Evolutionary conservation across 2,888 invertebrate genomes (phyloP), one percentile per base, ranked within the genome.

Genomic region (Hemicrepidius hirtus): DNA sequence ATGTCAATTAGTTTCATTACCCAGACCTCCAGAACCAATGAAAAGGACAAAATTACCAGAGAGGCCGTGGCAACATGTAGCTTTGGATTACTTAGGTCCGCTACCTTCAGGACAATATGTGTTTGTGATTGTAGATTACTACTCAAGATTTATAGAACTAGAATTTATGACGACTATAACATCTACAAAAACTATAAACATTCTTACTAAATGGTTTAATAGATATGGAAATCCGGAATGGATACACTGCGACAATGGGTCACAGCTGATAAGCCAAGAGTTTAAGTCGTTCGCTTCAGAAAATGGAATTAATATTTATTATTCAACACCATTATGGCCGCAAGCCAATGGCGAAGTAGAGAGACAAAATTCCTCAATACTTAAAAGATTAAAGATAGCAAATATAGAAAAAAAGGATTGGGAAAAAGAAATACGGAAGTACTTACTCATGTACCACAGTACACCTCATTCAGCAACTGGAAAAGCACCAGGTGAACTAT

Each of bases 381-480:
- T 76, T 18, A 76, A 75, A 63, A 62, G 71, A 59, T 16, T 75
- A 1, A 72, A 73, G 60, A 76, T 76, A 68, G 75, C 53, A 68
- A 67, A n/a, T 28, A 16, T 16, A n/a, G 20, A n/a, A 59, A 50
- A 57, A 64, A 13, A 70, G 44, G 77, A 59, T 80, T 77, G 24
- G 78, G 74, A 71, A 62, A 55, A 60, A 1, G 76, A 79, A 35
- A 62, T 79, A 70, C 44, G 73, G 7, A 65, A 76, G 62, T 78
- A 72, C 53, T 21, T 77, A 28, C 67, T 73, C 20, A 79, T 77
- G 78, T 77, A 77, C 46, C 77, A 76, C 40, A 63, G 69, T 20
- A 78, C 82, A 40, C 80, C 80, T 13, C 81, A 82, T 68, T 73
- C 80, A n/a, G 74, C 71, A 28, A 81, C 81, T 41, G 73, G 75